These are phyloP conservation scores for Solea solea DNA, from an alignment of 2,113 vertebrate genomes.

Conservation along the genomic window DNA sequence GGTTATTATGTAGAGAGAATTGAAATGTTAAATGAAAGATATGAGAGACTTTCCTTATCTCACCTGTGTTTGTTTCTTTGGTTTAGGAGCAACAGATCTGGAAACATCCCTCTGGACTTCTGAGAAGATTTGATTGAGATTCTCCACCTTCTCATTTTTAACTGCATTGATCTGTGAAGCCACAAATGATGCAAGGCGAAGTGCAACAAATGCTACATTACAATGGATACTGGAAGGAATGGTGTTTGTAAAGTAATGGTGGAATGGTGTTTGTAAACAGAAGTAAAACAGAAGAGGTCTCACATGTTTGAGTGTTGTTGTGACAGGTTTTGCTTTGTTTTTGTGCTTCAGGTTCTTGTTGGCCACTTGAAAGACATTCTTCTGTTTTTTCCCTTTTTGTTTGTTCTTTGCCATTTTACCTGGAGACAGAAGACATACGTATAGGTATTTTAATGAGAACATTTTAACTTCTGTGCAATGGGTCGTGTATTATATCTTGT, in stretches of 20 bases:
- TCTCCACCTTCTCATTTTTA: constrained; percentile 88
- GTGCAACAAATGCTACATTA: neutral
- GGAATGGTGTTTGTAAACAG: neutral
- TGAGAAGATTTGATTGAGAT: constrained; percentile 88
- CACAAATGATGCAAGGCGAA: neutral
- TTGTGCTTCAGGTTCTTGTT: constrained; percentile 85
- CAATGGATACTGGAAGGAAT: neutral
- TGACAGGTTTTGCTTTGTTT: constrained; percentile 86
- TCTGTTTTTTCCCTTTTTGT: constrained; percentile 77
- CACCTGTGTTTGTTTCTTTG: constrained; percentile 74
- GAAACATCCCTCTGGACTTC: constrained; percentile 89
- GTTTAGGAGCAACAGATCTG: constrained; percentile 77
- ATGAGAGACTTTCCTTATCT: neutral
- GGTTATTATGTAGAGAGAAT: no score
- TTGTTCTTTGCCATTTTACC: constrained; percentile 89
- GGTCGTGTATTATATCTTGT: no score
- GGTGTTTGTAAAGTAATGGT: no score
- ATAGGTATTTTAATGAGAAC: neutral
- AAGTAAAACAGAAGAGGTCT: constrained; percentile 6
- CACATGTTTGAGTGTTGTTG: constrained; percentile 80
- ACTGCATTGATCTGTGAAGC: constrained; percentile 86
- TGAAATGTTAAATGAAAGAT: neutral
- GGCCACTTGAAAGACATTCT: constrained; percentile 88
- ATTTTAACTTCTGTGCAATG: no score
- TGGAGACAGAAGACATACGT: neutral